Percentiles rank a stretch among this genome's conserved stretches.
These are phyloP conservation scores for Rhabdophis nuchalis DNA, from an alignment of 2,797 vertebrate genomes.

Conservation along the genomic window DNA sequence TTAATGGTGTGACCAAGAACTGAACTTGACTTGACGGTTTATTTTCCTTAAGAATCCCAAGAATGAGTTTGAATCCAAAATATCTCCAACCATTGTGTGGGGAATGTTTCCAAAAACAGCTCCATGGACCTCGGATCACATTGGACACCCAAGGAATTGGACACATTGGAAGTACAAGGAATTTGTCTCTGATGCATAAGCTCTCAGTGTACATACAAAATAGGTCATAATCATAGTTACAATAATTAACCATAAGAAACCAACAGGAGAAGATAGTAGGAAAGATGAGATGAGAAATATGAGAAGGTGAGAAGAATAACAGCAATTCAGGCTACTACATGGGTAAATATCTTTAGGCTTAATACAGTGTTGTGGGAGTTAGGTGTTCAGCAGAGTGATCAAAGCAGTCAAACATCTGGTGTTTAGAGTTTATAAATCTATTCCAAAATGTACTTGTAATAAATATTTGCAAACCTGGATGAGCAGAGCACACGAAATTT, in stretches of 20 bases:
- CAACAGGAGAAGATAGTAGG: neutral
- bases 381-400: neutral
- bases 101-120: neutral
- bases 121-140: neutral
- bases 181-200: neutral
- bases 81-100: neutral
- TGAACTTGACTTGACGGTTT: neutral
- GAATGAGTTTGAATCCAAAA: neutral
- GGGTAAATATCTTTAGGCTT: neutral
- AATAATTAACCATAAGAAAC: neutral
- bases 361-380: neutral
- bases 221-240: neutral
- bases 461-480: neutral
- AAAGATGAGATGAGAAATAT: neutral
- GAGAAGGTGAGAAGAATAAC: neutral
- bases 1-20: neutral
- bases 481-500: slow-evolving; percentile 5
- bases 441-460: neutral
- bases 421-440: slow-evolving; percentile 8
- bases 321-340: neutral
- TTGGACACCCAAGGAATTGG: neutral
- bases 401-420: slow-evolving; percentile 11
- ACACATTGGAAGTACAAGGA: neutral
- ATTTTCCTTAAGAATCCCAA: neutral
- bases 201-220: neutral